phyloP scores from a whole-genome alignment of 2,888 invertebrate genomes.

The Heliconius ismenius region DNA sequence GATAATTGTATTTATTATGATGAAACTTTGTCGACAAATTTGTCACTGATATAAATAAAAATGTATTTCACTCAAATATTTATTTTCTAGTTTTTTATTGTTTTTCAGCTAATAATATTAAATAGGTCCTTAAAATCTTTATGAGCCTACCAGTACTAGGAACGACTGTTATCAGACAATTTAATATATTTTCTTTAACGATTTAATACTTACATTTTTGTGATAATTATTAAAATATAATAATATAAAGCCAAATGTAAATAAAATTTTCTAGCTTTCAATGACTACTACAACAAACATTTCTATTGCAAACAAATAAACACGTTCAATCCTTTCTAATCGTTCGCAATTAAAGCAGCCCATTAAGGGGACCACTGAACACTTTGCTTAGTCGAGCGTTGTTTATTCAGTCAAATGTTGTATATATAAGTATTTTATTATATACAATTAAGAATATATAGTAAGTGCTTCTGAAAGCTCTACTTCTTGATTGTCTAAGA shows the following conservation, averaged over 20 bases:
- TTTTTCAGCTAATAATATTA: too few relatives aligned
- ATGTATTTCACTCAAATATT: neutral
- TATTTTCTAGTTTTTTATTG: too few relatives aligned
- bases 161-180: neutral
- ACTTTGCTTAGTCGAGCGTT: slow-evolving; percentile 8
- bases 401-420: slow-evolving; percentile 31
- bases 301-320: slow-evolving; percentile 5
- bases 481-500: slow-evolving; percentile 6
- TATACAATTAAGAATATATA: slow-evolving; percentile 25
- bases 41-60: neutral
- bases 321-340: slow-evolving; percentile 12
- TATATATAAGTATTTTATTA: slow-evolving; percentile 25
- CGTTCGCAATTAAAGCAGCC: slow-evolving; percentile 16
- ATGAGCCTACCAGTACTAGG: neutral
- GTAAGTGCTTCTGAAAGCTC: slow-evolving; percentile 29
- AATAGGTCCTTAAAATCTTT: too few relatives aligned
- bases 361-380: slow-evolving; percentile 20
- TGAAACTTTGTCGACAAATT: neutral
- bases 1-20: neutral
- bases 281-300: neutral
- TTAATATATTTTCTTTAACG: neutral
- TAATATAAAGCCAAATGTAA: neutral
- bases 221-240: neutral
- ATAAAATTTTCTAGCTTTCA: neutral
- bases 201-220: neutral